Evolutionary conservation across 2,797 vertebrate genomes (phyloP), one percentile per base, ranked within the genome.

Genomic region (Acanthiza pusilla): DNA sequence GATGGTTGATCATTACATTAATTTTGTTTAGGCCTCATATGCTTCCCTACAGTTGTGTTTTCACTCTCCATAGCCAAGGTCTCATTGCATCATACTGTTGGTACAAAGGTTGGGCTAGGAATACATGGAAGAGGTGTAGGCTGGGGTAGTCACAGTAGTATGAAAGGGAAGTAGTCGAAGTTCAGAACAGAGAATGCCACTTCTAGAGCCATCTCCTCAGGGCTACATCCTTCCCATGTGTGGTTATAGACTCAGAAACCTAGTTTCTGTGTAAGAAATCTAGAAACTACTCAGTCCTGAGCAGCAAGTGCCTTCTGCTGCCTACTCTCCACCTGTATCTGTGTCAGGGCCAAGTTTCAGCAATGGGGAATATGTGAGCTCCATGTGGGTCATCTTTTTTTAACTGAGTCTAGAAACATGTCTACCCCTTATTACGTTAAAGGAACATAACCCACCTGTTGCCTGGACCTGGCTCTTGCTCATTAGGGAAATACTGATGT

Each of bases 401-500:
- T 72, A 23, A 34, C 42, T 67, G 53, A 45, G 19, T 47, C 27
- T 80, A 70, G 43, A 51, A 71, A 65, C 12, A 8, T n/a, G 13
- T 34, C 36, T 51, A 3, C 8, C 11, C 38, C 13, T 73, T 62
- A 30, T 40, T 81, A 29, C 20, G 62, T 65, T 57, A 22, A 85
- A 55, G 47, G 20, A 87, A 19, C 5, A 21, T 11, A 78, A 23
- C 38, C 34, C 5, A 14, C 43, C 21, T 20, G 8, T n/a, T 0
- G 0, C 32, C 27, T 50, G 65, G 38, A 21, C 17, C 14, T 38
- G 26, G 40, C 32, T 66, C n/a, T 91, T 89, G n/a, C 26, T 85
- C 2, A 1, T 13, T 10, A 66, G 12, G 36, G 14, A 54, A n/a
- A 1, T 26, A 22, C 42, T 60, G 0, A 0, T 40, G 38, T 13